These are phyloP conservation scores for Drosophila rellima DNA, from an alignment of 2,888 invertebrate genomes.

Conservation along the genomic window DNA sequence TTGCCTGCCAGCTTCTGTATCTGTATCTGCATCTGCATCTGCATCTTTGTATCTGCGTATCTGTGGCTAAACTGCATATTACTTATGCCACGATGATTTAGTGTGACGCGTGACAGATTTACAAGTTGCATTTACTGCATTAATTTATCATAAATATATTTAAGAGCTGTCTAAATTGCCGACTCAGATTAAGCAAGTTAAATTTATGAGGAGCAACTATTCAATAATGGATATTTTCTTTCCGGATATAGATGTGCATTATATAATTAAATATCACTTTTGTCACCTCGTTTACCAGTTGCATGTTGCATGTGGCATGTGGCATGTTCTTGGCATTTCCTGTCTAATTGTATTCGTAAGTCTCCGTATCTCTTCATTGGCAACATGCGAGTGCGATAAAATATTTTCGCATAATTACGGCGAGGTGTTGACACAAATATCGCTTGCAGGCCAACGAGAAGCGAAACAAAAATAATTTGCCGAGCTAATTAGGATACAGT, in stretches of 20 bases:
- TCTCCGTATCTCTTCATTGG: constrained; percentile 26
- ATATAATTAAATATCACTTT: neutral
- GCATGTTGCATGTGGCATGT: constrained; percentile 20
- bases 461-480: constrained; percentile 55
- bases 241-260: constrained; percentile 1
- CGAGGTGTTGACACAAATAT: constrained; percentile 80
- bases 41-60: constrained; percentile 16
- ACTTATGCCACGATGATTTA: constrained; percentile 83
- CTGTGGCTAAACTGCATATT: constrained; percentile 70
- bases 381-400: constrained; percentile 12
- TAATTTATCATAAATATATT: constrained; percentile 80
- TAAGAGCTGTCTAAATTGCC: constrained; percentile 39
- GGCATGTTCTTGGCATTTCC: constrained; percentile 53
- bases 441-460: constrained; percentile 45
- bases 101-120: constrained; percentile 84
- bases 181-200: constrained; percentile 22
- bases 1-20: constrained; percentile 5
- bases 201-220: constrained; percentile 11
- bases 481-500: constrained; percentile 78
- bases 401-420: constrained; percentile 68
- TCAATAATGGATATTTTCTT: constrained; percentile 18
- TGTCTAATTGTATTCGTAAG: constrained; percentile 52
- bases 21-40: constrained; percentile 15
- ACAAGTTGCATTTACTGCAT: constrained; percentile 82
- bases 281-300: constrained; percentile 54